These are phyloP conservation scores for Spatulosminthurus flaviceps DNA, from an alignment of 2,888 invertebrate genomes.

Conservation along the genomic window DNA sequence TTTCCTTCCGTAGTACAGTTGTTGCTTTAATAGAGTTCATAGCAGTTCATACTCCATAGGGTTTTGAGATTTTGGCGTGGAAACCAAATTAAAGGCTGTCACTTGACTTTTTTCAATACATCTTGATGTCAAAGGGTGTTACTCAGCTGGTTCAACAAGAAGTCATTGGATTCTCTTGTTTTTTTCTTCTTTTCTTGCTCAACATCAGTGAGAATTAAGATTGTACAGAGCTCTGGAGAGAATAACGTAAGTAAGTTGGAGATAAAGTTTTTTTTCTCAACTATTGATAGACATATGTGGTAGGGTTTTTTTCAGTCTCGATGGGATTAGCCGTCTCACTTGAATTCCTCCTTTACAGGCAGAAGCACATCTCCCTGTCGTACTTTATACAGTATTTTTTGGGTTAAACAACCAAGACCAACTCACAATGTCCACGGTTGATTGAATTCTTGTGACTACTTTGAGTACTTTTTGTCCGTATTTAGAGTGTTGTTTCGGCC, in stretches of 20 bases:
- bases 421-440: neutral
- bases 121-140: too few relatives aligned
- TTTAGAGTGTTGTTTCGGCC: too few relatives aligned
- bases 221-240: too few relatives aligned
- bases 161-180: too few relatives aligned
- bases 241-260: too few relatives aligned
- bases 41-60: neutral
- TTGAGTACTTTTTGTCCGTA: neutral
- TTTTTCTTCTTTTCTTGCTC: too few relatives aligned
- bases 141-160: too few relatives aligned
- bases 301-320: neutral
- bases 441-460: neutral
- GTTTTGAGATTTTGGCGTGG: conserved; percentile 24
- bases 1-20: neutral
- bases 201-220: too few relatives aligned
- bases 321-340: neutral
- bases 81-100: conserved; percentile 27
- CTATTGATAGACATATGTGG: neutral
- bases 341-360: neutral
- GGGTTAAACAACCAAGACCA: too few relatives aligned
- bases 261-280: too few relatives aligned
- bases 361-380: neutral
- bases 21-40: neutral
- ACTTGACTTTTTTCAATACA: neutral
- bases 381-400: neutral